These are phyloP conservation scores for Cotesia chilonis DNA, from an alignment of 1,140 invertebrate genomes.

Conservation along the genomic window DNA sequence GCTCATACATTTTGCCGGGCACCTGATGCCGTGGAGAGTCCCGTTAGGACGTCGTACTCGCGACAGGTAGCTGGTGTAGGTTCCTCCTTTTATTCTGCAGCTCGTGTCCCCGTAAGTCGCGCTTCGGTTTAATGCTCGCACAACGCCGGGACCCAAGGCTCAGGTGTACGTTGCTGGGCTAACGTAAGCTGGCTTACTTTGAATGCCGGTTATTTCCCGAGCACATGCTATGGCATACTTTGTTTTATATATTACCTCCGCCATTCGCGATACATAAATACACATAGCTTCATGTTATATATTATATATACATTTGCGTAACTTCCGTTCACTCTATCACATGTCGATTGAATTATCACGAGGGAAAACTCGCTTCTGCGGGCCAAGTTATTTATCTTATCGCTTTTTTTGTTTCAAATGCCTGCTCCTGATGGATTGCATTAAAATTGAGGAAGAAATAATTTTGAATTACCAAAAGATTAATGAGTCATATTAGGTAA, in stretches of 20 bases:
- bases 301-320: constrained; percentile 32
- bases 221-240: constrained; percentile 38
- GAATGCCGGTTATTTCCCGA: neutral
- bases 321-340: constrained; percentile 29
- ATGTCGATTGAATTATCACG: constrained; percentile 34
- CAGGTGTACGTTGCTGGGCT: neutral
- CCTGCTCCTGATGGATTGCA: neutral
- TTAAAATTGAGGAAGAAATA: constrained; percentile 11
- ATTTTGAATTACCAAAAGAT: neutral
- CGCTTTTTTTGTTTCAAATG: neutral
- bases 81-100: constrained; percentile 9
- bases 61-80: constrained; percentile 50
- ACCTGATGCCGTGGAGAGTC: constrained; percentile 59
- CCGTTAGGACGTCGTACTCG: constrained; percentile 59
- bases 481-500: constrained; percentile 19
- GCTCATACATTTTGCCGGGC: constrained; percentile 46
- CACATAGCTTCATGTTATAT: no score
- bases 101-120: constrained; percentile 29
- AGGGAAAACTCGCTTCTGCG: constrained; percentile 35
- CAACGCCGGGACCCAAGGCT: neutral
- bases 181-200: neutral
- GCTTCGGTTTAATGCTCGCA: constrained; percentile 32
- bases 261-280: constrained; percentile 2
- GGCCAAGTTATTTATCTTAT: neutral
- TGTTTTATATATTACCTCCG: constrained; percentile 10